Percentiles rank a stretch among this genome's conserved stretches.
These are phyloP conservation scores for Scyliorhinus canicula DNA, from an alignment of 2,797 vertebrate genomes.

Conservation along the genomic window DNA sequence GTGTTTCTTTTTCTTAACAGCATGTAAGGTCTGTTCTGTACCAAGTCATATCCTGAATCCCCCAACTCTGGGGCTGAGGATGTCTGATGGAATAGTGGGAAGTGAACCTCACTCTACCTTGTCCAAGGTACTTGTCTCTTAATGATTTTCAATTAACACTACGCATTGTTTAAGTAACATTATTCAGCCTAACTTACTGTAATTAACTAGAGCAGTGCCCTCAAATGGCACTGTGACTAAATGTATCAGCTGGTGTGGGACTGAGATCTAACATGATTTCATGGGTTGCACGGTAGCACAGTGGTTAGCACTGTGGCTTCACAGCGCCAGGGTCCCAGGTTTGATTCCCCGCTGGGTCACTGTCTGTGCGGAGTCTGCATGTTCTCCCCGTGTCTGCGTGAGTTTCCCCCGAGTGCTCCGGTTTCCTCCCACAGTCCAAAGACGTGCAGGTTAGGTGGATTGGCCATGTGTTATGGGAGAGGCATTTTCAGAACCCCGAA, in stretches of 20 bases:
- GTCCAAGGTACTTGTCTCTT: background rate
- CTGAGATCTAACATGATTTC: background rate
- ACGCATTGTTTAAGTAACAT: background rate
- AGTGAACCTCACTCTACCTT: background rate
- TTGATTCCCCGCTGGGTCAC: too few species aligned
- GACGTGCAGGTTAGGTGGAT: too few species aligned
- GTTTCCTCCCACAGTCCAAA: too few species aligned
- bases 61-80: background rate
- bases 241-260: too few species aligned
- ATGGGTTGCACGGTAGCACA: too few species aligned
- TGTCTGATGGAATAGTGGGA: conserved; percentile 13
- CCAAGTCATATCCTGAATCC: background rate
- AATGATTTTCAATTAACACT: background rate
- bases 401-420: too few species aligned
- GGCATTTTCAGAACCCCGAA: too few species aligned
- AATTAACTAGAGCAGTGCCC: background rate
- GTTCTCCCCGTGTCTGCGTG: too few species aligned
- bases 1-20: background rate
- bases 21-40: background rate
- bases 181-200: background rate
- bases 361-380: too few species aligned
- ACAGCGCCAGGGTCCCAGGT: too few species aligned
- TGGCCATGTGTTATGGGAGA: too few species aligned
- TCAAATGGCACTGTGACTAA: background rate
- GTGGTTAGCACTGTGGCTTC: too few species aligned